A percentile compares a stretch with the other conserved stretches of the same genome.
phyloP scores from a whole-genome alignment of 2,888 invertebrate species.

The Ophion costatus region DNA sequence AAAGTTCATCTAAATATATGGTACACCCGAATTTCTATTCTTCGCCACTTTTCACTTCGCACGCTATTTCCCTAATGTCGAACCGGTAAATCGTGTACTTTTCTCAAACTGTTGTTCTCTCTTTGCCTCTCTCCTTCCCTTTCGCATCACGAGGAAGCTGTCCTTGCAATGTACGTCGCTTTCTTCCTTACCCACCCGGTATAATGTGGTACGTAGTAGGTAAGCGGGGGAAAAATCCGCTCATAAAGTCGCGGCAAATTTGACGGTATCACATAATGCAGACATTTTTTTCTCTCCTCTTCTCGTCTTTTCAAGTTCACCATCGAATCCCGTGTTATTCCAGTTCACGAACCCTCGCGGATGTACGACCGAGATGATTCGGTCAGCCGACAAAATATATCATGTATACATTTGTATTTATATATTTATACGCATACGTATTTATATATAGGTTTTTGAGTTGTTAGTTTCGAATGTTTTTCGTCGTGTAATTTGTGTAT shows the following conservation, averaged over 20 bases:
- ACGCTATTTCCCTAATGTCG: background rate
- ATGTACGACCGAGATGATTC: slow-evolving; percentile 26
- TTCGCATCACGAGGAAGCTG: background rate
- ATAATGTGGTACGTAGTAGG: background rate
- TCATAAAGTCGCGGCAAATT: background rate
- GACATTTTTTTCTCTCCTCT: background rate
- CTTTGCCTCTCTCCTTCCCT: background rate
- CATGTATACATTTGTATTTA: slow-evolving; percentile 57
- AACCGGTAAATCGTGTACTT: too few relatives aligned
- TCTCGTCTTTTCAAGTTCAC: slow-evolving; percentile 10
- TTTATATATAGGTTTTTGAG: slow-evolving; percentile 12
- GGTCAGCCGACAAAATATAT: slow-evolving; percentile 56
- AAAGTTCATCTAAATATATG: slow-evolving; percentile 52
- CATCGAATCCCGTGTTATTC: background rate
- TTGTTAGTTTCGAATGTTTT: slow-evolving; percentile 5
- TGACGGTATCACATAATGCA: slow-evolving; percentile 20
- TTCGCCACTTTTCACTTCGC: slow-evolving; percentile 11
- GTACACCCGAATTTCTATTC: slow-evolving; percentile 51
- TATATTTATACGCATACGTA: slow-evolving; percentile 24
- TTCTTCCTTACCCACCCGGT: background rate
- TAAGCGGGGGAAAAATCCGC: background rate
- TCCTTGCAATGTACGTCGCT: background rate
- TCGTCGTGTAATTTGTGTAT: slow-evolving; percentile 19
- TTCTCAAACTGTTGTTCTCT: background rate
- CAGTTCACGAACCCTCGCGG: background rate